Evolutionary conservation across 2,113 vertebrate species (phyloP).

Genomic region (Glaucomys volans): DNA sequence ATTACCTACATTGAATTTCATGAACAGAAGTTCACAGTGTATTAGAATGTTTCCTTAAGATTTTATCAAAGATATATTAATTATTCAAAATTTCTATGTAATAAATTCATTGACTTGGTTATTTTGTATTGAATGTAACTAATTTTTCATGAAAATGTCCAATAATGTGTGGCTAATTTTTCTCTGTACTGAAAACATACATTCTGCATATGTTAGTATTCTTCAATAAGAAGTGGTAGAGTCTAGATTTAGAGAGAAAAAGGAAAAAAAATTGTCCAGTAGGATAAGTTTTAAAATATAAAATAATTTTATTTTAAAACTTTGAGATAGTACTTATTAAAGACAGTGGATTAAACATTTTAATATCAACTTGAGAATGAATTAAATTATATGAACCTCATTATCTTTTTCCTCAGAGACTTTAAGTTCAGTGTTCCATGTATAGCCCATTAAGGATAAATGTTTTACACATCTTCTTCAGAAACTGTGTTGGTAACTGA

Average conservation of each 20-base stretch:
- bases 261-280: neutral
- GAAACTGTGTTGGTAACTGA: constrained; percentile 58
- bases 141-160: neutral
- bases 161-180: neutral
- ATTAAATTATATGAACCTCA: constrained; percentile 59
- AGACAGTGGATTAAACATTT: neutral
- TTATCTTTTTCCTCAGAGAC: constrained; percentile 56
- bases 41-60: neutral
- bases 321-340: neutral
- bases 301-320: constrained; percentile 47
- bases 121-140: neutral
- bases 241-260: neutral
- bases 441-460: constrained; percentile 60
- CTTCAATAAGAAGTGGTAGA: neutral
- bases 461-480: constrained; percentile 53
- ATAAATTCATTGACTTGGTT: neutral
- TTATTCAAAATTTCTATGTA: neutral
- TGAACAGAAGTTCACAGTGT: neutral
- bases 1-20: neutral
- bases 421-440: constrained; percentile 43
- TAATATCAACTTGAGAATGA: constrained; percentile 40
- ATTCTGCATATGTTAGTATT: neutral
- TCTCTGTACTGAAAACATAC: neutral
- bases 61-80: neutral
- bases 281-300: neutral